These are phyloP conservation scores for Dione juno DNA, from an alignment of 2,888 invertebrate species.

Conservation along the genomic window DNA sequence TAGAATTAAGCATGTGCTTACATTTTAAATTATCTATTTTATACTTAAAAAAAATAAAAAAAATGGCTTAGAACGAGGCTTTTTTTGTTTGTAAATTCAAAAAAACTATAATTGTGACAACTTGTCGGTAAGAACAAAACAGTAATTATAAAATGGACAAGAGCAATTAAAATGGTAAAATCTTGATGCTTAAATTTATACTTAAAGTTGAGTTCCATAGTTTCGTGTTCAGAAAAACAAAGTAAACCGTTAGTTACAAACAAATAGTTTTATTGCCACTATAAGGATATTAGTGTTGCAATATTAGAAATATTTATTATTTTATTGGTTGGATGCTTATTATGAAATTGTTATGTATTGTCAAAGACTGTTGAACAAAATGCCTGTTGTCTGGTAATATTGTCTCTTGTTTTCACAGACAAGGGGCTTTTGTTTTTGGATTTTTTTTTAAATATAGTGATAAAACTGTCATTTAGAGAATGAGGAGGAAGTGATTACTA, in stretches of 20 bases:
- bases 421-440: neutral
- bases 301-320: slow-evolving; percentile 48
- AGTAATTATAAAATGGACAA: slow-evolving; percentile 11
- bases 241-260: slow-evolving; percentile 50
- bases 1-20: too few relatives aligned
- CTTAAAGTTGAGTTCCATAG: neutral
- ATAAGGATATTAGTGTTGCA: slow-evolving; percentile 50
- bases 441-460: too few relatives aligned
- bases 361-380: slow-evolving; percentile 17
- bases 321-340: slow-evolving; percentile 34
- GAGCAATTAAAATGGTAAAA: neutral
- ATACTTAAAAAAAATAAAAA: too few relatives aligned
- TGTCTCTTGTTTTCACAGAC: neutral
- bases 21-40: too few relatives aligned
- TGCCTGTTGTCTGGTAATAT: neutral
- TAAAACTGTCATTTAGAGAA: neutral
- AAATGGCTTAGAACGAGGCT: too few relatives aligned
- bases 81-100: neutral
- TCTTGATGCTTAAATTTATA: neutral
- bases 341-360: slow-evolving; percentile 24
- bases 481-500: neutral
- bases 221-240: slow-evolving; percentile 5
- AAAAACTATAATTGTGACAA: slow-evolving; percentile 6
- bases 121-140: slow-evolving; percentile 21
- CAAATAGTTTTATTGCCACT: slow-evolving; percentile 63